Evolutionary conservation across 2,888 invertebrate species (phyloP).

Genomic region (Idaea biselata): DNA sequence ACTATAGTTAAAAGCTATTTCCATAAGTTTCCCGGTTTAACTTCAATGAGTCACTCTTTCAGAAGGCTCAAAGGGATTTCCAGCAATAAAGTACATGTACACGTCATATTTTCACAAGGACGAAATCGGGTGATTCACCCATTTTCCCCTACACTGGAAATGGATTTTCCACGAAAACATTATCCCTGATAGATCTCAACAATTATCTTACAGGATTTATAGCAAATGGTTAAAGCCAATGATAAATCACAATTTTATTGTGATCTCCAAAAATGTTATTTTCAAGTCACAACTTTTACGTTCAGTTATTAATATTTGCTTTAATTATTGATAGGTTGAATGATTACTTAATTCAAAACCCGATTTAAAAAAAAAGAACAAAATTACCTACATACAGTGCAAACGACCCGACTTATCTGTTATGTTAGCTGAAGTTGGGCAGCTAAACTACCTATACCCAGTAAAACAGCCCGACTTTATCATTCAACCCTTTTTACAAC

Average conservation of each 20-base stretch:
- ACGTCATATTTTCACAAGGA: slow-evolving; percentile 23
- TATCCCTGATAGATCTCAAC: not conserved
- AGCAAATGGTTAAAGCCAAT: not conserved
- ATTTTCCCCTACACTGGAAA: slow-evolving; percentile 16
- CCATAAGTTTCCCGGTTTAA: slow-evolving; percentile 9
- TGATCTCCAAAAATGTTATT: slow-evolving; percentile 1
- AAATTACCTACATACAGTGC: too few relatives aligned
- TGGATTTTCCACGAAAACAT: slow-evolving; percentile 3
- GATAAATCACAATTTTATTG: not conserved
- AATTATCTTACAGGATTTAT: not conserved
- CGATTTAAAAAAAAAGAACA: too few relatives aligned
- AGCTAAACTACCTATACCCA: too few relatives aligned
- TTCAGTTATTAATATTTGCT: too few relatives aligned
- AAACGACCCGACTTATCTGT: too few relatives aligned
- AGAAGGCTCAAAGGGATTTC: slow-evolving; percentile 21
- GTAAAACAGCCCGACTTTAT: too few relatives aligned
- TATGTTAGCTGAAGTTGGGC: too few relatives aligned
- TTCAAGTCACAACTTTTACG: not conserved
- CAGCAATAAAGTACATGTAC: slow-evolving; percentile 9
- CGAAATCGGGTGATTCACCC: slow-evolving; percentile 21
- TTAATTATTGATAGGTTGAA: too few relatives aligned
- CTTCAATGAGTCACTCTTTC: slow-evolving; percentile 21
- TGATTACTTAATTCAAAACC: too few relatives aligned
- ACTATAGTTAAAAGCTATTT: not conserved
- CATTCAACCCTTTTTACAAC: too few relatives aligned